A percentile compares a stretch with the other conserved stretches of the same genome.
These are phyloP conservation scores for Epinotia nisella DNA, from an alignment of 2,888 invertebrate species.

Conservation along the genomic window DNA sequence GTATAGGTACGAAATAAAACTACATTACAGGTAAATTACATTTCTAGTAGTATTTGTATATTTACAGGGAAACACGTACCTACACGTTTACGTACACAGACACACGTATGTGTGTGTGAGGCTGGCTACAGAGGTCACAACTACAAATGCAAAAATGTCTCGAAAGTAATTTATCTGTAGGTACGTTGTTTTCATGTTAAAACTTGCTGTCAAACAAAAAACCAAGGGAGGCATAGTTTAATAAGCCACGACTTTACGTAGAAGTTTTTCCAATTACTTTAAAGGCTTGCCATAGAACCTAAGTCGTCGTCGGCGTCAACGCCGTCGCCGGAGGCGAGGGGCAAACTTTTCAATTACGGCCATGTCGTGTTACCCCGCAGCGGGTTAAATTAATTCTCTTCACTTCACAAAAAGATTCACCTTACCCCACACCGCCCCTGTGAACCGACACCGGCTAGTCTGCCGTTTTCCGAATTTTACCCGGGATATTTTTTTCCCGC, in stretches of 20 bases:
- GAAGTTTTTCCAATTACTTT: slow-evolving; percentile 54
- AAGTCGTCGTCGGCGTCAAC: slow-evolving; percentile 56
- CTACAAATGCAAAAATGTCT: too few relatives aligned
- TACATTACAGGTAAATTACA: too few relatives aligned
- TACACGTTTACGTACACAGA: too few relatives aligned
- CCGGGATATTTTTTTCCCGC: slow-evolving; percentile 66
- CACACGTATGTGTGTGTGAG: too few relatives aligned
- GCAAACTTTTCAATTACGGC: slow-evolving; percentile 85
- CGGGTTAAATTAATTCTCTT: slow-evolving; percentile 85
- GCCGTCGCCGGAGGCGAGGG: slow-evolving; percentile 72
- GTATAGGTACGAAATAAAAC: not conserved
- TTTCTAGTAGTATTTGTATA: too few relatives aligned
- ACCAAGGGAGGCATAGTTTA: not conserved
- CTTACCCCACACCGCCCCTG: slow-evolving; percentile 70
- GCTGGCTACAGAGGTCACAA: too few relatives aligned
- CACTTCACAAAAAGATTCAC: slow-evolving; percentile 85
- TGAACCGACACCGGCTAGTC: slow-evolving; percentile 72
- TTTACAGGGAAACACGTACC: too few relatives aligned
- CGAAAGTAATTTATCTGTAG: too few relatives aligned
- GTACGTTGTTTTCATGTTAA: not conserved
- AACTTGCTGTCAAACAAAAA: not conserved
- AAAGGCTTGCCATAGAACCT: slow-evolving; percentile 56
- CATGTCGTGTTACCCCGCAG: slow-evolving; percentile 85
- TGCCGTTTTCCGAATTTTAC: slow-evolving; percentile 68
- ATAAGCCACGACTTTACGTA: slow-evolving; percentile 19